These are phyloP conservation scores for Ispidina lecontei DNA, from an alignment of 2,797 vertebrate species.

Conservation along the genomic window DNA sequence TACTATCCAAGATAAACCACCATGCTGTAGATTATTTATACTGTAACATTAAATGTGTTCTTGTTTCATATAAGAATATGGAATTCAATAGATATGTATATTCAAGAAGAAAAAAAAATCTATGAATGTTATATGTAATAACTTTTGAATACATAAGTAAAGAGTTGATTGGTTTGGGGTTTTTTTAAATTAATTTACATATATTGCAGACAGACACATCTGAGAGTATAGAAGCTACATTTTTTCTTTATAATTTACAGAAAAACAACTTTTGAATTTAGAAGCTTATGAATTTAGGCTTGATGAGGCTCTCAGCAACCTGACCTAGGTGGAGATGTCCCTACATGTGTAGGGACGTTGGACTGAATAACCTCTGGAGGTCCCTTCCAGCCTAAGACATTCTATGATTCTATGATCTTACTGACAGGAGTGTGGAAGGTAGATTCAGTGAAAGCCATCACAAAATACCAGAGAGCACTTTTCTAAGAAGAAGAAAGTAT, in stretches of 20 bases:
- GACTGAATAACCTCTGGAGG: too few relatives aligned
- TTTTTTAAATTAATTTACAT: fast-evolving
- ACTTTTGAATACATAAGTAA: not conserved
- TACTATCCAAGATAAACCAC: not conserved
- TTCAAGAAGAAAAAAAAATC: not conserved
- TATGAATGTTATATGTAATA: not conserved
- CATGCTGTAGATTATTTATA: not conserved
- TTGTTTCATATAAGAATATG: not conserved
- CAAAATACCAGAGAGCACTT: not conserved
- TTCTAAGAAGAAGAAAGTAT: not conserved
- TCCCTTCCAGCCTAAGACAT: too few relatives aligned
- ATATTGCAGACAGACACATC: not conserved
- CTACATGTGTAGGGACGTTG: too few relatives aligned
- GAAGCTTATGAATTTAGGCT: not conserved
- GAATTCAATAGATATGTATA: not conserved
- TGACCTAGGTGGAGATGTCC: too few relatives aligned
- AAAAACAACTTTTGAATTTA: not conserved
- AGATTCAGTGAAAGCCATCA: not conserved
- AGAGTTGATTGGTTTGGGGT: too few relatives aligned
- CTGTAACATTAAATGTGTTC: not conserved
- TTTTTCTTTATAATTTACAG: not conserved
- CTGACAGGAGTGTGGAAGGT: not conserved
- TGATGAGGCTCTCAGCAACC: too few relatives aligned
- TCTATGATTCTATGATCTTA: not conserved
- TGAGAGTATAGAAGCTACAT: not conserved